A percentile compares a stretch with the other conserved stretches of the same genome.
Conservation (phyloP, 1,140 invertebrate genomes). For the Calycopis cecrops region DNA sequence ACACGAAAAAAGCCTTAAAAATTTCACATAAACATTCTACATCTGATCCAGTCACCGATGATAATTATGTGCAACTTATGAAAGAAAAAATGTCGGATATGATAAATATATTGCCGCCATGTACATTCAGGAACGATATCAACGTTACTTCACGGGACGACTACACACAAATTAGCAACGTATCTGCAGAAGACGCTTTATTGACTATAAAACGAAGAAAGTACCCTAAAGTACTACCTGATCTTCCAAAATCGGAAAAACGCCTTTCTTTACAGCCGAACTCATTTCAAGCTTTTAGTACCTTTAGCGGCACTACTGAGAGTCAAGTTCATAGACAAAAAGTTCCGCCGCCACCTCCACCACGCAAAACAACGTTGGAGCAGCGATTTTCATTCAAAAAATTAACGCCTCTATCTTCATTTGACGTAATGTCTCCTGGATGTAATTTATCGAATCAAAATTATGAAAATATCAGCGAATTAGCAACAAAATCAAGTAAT, state of each 20-base stretch:
- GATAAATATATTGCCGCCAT: conserved; percentile 72
- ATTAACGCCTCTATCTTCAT: conserved; percentile 55
- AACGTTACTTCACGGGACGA: conserved; percentile 83
- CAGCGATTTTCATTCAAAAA: conserved; percentile 63
- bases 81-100: conserved; percentile 51
- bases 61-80: conserved; percentile 65
- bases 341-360: conserved; percentile 79
- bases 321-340: conserved; percentile 61
- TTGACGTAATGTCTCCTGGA: conserved; percentile 43
- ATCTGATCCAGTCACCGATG: conserved; percentile 81
- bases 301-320: conserved; percentile 33
- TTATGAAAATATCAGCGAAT: conserved; percentile 58
- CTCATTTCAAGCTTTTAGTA: conserved; percentile 59
- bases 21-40: conserved; percentile 83
- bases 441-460: conserved; percentile 30
- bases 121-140: conserved; percentile 77
- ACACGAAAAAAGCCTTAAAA: conserved; percentile 58
- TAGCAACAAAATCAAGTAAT: conserved; percentile 31
- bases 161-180: conserved; percentile 38
- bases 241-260: conserved; percentile 77
- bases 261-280: conserved; percentile 74
- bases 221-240: conserved; percentile 88
- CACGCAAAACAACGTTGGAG: conserved; percentile 78
- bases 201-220: conserved; percentile 84
- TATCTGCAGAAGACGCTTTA: conserved; percentile 82